phyloP scores from a whole-genome alignment of 2,888 invertebrate species.

The Coecobrya sp. region DNA sequence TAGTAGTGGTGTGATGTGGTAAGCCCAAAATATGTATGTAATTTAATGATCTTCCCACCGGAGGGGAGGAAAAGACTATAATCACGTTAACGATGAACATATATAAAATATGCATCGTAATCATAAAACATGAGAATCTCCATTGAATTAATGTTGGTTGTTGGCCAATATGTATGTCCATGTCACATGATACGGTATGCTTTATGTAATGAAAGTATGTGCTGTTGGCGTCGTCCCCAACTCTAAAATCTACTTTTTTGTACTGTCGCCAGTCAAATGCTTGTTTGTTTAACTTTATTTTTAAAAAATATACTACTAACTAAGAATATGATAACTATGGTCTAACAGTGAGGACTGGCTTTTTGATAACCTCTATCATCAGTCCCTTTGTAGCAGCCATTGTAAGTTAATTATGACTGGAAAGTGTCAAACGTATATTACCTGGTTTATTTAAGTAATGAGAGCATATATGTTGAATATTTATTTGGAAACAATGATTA shows the following conservation, averaged over 20 bases:
- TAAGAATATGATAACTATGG: not conserved
- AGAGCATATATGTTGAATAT: too few species aligned
- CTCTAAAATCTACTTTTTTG: not conserved
- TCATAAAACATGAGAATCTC: too few species aligned
- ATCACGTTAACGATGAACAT: too few species aligned
- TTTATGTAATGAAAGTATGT: not conserved
- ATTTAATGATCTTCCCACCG: too few species aligned
- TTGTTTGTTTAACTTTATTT: too few species aligned
- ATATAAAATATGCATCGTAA: too few species aligned
- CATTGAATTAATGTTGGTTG: not conserved
- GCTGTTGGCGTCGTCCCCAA: not conserved
- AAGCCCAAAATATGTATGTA: too few species aligned
- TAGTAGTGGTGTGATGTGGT: too few species aligned
- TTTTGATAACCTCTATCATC: slow-evolving; percentile 86
- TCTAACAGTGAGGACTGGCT: slow-evolving; percentile 45
- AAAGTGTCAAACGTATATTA: not conserved
- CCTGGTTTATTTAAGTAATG: too few species aligned
- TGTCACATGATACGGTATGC: not conserved
- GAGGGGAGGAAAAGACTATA: too few species aligned
- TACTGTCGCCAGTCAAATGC: too few species aligned
- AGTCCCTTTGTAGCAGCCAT: slow-evolving; percentile 94
- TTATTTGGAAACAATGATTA: too few species aligned
- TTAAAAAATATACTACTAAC: not conserved
- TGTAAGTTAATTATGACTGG: slow-evolving; percentile 88
- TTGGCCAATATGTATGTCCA: not conserved